Base-by-base conservation (phyloP, 2,113 vertebrate genomes). In the Lipotes vexillifer region DNA sequence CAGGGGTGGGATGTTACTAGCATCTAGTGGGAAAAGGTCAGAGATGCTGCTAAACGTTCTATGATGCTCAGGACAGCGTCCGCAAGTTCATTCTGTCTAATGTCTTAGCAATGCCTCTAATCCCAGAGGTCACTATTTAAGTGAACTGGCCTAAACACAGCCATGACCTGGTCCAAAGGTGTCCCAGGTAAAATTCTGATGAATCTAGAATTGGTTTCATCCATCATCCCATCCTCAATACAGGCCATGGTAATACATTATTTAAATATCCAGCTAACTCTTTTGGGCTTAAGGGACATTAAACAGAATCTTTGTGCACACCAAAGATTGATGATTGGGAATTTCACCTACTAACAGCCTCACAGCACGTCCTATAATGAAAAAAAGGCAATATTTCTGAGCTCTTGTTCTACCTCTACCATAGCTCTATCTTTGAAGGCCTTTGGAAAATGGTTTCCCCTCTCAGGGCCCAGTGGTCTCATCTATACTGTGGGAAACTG, bases 221-320 rank as follows among this genome's bases (percentile, higher is more conserved):
- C 44, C 33, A 71, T 71, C 49, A 27, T 1, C 2, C 18, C 69
- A 36, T 57, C 20, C 20, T 59, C 20, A 63, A 87, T 41, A 61
- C 12, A 83, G 14, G 3, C 1, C 20, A 8, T 1, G 27, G 15
- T 8, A 63, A 29, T 57, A 33, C 1, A 36, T 91, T 38, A 65
- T 44, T 86, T 89, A 93, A 93, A 92, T 52, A 87, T 31, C 46
- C 29, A 82, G 23, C 44, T 87, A 68, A 83, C 61, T 74, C 17
- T 81, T 69, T 23, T 17, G 36, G 33, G 14, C 3, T 78, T 93
- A 75, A 36, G 3, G 4, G 15, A 2, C 31, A 66, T 6, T 59
- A 72, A 88, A 38, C 5, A 36, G 31, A 92, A 72, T 55, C 20
- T 75, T 14, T 77, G 61, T 88, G 44, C 17, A 66, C 5, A 68